Evolutionary conservation across 2,888 invertebrate species (phyloP), one percentile per base, ranked within the genome.

Genomic region (Cheilosia scutellata): DNA sequence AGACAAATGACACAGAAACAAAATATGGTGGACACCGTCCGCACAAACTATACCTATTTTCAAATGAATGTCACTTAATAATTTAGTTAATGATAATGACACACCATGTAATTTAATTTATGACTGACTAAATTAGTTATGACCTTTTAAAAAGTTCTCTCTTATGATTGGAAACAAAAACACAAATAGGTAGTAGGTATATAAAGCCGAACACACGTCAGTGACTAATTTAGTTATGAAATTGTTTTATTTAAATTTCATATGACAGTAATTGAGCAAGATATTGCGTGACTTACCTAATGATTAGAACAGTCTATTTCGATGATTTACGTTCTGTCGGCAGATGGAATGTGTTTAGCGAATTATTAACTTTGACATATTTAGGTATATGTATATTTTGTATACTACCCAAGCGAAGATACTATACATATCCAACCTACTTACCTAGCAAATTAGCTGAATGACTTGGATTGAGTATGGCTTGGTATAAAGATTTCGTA

Each of bases 1-100:
- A 79, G 79, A 70, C n/a, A 40, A 20, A 25, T 33, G 49, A 2
- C 0, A 37, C 33, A 25, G n/a, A 16, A 40, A 20, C 5, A 16
- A 40, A 33, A 7, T 25, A 25, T 20, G 63, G 13, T 25, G 11
- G 20, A 20, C 20, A 20, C 20, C 20, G 20, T 20, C 20, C 20
- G 20, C 20, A 0, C 2, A 20, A 29, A 42, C 51, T 51, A 25
- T 20, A n/a, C n/a, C n/a, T n/a, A 40, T 40, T 60, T 77, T 55
- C 5, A 49, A 75, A 72, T 42, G 51, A 75, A 65, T 84, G 70
- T 49, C 74, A 84, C 70, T 83, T 57, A 83, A 83, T 79, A 63
- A 83, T 83, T 83, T 74, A 57, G 68, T 83, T 63, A 74, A 78
- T 82, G 58, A 44, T 44, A 77, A 42, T n/a, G 20, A 27, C 31